These are phyloP conservation scores for Myioborus melanocephalus DNA, from an alignment of 2,797 vertebrate species.

Conservation along the genomic window DNA sequence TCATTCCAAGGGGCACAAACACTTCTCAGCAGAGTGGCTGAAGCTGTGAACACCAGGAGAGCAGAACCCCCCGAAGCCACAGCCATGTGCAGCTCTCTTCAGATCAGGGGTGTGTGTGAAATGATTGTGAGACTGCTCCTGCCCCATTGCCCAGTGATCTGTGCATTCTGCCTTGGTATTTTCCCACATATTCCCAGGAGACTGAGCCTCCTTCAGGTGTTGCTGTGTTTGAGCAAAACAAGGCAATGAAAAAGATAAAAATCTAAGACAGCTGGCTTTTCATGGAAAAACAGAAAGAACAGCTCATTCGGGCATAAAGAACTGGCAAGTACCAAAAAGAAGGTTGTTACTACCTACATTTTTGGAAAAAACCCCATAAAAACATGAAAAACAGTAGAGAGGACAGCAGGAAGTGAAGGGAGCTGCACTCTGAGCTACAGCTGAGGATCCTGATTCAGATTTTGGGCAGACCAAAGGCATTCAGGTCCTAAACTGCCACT, in stretches of 20 bases:
- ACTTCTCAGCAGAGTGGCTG: neutral
- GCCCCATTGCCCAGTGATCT: neutral
- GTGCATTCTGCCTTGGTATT: neutral
- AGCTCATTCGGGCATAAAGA: neutral
- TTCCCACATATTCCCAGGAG: neutral
- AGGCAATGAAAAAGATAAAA: conserved; percentile 1
- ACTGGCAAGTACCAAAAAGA: neutral
- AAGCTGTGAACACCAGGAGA: neutral
- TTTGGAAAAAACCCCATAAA: neutral
- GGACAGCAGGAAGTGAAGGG: neutral
- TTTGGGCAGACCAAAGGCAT: neutral
- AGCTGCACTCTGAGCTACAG: neutral
- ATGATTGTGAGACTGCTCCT: neutral
- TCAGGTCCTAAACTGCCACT: neutral
- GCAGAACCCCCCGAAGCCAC: neutral
- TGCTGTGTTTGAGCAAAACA: neutral
- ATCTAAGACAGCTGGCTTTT: neutral
- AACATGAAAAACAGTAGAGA: neutral
- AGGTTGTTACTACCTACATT: neutral
- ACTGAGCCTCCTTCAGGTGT: neutral
- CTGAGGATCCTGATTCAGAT: neutral
- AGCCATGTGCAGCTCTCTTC: neutral
- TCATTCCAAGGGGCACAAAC: neutral
- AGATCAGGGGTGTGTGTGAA: neutral
- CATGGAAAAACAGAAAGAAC: neutral